Percentiles rank a stretch among this genome's conserved stretches.
Evolutionary conservation across 2,888 invertebrate species (phyloP).

Genomic region (Hirtodrosophila histrioides): DNA sequence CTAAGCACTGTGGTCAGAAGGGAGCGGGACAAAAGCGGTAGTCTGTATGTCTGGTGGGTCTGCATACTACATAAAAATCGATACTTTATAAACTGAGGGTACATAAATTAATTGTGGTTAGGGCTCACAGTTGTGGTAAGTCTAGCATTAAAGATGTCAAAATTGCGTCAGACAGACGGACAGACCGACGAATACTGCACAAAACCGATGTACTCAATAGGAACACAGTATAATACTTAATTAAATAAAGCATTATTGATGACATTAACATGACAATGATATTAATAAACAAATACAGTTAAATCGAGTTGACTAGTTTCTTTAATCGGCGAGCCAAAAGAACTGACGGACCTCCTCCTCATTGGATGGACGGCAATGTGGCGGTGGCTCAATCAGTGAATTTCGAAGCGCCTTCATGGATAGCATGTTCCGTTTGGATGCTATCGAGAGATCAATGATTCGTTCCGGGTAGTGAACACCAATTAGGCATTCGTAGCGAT

Average conservation of each 20-base stretch:
- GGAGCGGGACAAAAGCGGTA: too few relatives aligned
- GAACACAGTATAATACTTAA: too few relatives aligned
- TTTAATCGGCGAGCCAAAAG: conserved; percentile 81
- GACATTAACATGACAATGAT: conserved; percentile 2
- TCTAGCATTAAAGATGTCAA: too few relatives aligned
- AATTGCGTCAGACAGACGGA: too few relatives aligned
- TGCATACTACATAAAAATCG: too few relatives aligned
- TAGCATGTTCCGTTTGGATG: conserved; percentile 85
- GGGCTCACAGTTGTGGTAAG: too few relatives aligned
- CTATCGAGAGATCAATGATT: conserved; percentile 87
- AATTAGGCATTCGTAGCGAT: conserved; percentile 87
- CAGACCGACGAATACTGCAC: too few relatives aligned
- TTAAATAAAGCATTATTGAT: conserved; percentile 75
- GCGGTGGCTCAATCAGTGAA: conserved; percentile 82
- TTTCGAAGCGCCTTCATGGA: conserved; percentile 84
- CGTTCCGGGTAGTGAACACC: conserved; percentile 89
- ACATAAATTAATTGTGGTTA: too few relatives aligned
- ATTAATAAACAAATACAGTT: conserved; percentile 22
- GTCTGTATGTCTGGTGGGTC: too few relatives aligned
- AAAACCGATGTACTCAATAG: too few relatives aligned
- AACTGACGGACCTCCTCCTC: conserved; percentile 87
- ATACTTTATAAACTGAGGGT: too few relatives aligned
- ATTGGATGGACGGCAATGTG: conserved; percentile 89
- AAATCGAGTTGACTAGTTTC: conserved; percentile 3
- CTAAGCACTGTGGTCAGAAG: too few relatives aligned